phyloP scores from a whole-genome alignment of 2,113 vertebrate genomes.

The Callithrix jacchus region DNA sequence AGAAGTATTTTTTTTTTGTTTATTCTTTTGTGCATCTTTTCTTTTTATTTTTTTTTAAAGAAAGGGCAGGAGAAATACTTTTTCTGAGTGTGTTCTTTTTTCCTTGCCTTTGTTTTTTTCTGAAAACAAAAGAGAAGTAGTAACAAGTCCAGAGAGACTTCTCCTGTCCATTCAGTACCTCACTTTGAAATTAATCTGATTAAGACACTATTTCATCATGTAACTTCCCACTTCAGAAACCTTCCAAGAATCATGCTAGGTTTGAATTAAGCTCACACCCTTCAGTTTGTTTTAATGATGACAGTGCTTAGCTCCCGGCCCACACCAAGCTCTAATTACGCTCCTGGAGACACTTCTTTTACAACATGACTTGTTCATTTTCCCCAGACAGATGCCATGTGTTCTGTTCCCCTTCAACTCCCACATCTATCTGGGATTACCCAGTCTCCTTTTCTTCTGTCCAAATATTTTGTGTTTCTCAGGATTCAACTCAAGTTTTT shows the following conservation, averaged over 20 bases:
- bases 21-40: neutral
- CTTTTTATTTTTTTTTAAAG: neutral
- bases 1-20: neutral
- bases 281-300: neutral
- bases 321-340: neutral
- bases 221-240: neutral
- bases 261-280: neutral
- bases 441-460: neutral
- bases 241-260: neutral
- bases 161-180: neutral
- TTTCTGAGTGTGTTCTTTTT: constrained; percentile 1
- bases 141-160: neutral
- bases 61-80: neutral
- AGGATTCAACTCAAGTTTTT: neutral
- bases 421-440: neutral
- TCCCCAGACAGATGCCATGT: neutral
- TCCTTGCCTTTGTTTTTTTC: neutral
- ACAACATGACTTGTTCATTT: neutral
- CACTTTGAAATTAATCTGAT: neutral
- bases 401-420: neutral
- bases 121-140: neutral
- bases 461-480: neutral
- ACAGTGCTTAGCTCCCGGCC: neutral
- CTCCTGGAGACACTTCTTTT: neutral
- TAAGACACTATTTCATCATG: neutral